phyloP scores from a whole-genome alignment of 2,888 invertebrate species.

The Cabera pusaria region DNA sequence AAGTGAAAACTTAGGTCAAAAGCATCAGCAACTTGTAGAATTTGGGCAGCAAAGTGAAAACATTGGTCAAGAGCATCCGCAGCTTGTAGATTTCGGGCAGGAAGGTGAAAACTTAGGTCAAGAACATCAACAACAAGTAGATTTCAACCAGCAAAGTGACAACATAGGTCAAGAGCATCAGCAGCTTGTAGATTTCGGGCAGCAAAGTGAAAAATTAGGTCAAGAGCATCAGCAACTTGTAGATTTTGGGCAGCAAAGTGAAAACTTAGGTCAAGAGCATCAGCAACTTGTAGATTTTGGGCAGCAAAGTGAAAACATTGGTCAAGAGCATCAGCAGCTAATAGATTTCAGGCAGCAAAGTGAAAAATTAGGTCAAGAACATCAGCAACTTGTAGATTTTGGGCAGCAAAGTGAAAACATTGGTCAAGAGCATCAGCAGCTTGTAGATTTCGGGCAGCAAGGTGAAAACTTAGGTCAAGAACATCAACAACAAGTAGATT shows the following conservation, averaged over 20 bases:
- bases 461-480: too few species aligned
- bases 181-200: conserved; percentile 14
- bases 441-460: conserved; percentile 1
- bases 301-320: too few species aligned
- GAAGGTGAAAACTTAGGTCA: conserved; percentile 17
- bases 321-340: too few species aligned
- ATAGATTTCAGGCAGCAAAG: too few species aligned
- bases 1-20: conserved; percentile 16
- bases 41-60: conserved; percentile 27
- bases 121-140: conserved; percentile 13
- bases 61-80: conserved; percentile 22
- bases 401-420: conserved; percentile 22
- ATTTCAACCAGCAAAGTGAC: conserved; percentile 15
- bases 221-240: conserved; percentile 2
- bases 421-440: conserved; percentile 26
- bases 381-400: conserved; percentile 11
- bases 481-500: conserved; percentile 31
- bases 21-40: conserved; percentile 32
- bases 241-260: conserved; percentile 8
- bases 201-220: conserved; percentile 15
- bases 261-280: conserved; percentile 22
- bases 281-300: conserved; percentile 24
- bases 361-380: too few species aligned
- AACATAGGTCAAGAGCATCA: conserved; percentile 8
- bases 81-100: conserved; percentile 22